phyloP scores from a whole-genome alignment of 2,113 vertebrate species.

The Tympanuchus pallidicinctus region DNA sequence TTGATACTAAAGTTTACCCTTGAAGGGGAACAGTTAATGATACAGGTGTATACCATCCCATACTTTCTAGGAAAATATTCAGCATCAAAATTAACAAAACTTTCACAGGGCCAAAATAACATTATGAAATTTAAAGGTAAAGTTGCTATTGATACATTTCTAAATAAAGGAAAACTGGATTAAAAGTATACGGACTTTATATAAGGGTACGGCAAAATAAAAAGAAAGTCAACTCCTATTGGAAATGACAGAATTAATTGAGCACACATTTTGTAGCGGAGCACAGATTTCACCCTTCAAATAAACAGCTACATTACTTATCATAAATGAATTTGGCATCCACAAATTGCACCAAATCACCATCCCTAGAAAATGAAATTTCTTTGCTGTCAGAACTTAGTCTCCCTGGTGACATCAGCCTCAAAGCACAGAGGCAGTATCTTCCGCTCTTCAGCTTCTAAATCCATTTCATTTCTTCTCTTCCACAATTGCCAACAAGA shows the following conservation, averaged over 20 bases:
- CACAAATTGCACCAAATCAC: neutral
- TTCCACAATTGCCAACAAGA: neutral
- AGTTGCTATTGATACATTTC: neutral
- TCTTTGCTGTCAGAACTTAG: neutral
- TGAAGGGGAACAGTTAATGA: neutral
- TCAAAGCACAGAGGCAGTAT: neutral
- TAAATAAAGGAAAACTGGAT: neutral
- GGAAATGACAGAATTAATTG: neutral
- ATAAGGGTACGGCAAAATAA: neutral
- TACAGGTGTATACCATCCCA: neutral
- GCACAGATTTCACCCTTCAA: neutral
- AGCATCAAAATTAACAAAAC: neutral
- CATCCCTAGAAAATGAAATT: neutral
- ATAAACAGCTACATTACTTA: neutral
- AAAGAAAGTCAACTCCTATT: neutral
- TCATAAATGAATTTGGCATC: neutral
- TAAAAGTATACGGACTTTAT: neutral
- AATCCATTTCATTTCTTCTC: conserved; percentile 16
- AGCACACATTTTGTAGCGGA: neutral
- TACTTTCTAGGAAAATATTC: neutral
- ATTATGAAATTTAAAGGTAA: neutral
- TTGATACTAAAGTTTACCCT: conserved; percentile 1
- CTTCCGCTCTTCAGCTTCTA: neutral
- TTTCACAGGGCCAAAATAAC: neutral
- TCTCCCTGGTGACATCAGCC: neutral